These are phyloP conservation scores for Selene dorsalis DNA, from an alignment of 2,797 vertebrate species.

Conservation along the genomic window DNA sequence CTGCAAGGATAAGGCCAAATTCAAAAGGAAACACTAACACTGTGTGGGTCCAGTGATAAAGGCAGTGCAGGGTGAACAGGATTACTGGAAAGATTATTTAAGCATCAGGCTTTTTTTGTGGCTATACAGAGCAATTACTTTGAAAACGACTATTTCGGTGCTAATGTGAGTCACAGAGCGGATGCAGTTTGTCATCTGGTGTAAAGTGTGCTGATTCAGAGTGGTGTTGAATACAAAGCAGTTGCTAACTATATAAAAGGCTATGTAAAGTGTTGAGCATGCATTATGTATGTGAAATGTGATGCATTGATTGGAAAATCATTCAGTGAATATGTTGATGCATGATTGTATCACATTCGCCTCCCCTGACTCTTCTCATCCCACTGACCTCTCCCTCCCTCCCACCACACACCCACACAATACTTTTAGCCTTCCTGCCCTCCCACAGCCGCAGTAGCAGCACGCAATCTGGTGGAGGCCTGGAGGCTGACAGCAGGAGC, in stretches of 20 bases:
- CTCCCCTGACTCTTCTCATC: not conserved
- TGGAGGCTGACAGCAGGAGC: conserved; percentile 89
- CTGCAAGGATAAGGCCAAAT: conserved; percentile 51
- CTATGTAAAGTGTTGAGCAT: conserved; percentile 15
- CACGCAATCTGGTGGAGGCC: conserved; percentile 75
- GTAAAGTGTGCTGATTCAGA: conserved; percentile 40
- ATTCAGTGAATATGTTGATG: conserved; percentile 25
- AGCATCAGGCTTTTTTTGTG: conserved; percentile 38
- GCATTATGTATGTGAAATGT: conserved; percentile 39
- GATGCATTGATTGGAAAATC: conserved; percentile 27
- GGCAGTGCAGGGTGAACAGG: conserved; percentile 34
- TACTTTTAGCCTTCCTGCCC: conserved; percentile 84
- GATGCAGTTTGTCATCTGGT: conserved; percentile 32
- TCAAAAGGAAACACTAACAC: conserved; percentile 52
- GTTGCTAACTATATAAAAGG: conserved; percentile 26
- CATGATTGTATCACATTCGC: conserved; percentile 31
- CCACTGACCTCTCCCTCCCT: not conserved
- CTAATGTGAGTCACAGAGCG: conserved; percentile 34
- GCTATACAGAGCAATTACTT: conserved; percentile 29
- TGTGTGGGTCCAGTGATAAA: conserved; percentile 44
- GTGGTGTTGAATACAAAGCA: conserved; percentile 41
- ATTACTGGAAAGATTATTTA: conserved; percentile 53
- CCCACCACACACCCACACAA: not conserved
- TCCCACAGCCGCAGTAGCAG: conserved; percentile 89
- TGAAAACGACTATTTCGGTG: conserved; percentile 31